Evolutionary conservation across 1,140 invertebrate genomes (phyloP), one percentile per base, ranked within the genome.

Genomic region (Holcopasites calliopsidis): DNA sequence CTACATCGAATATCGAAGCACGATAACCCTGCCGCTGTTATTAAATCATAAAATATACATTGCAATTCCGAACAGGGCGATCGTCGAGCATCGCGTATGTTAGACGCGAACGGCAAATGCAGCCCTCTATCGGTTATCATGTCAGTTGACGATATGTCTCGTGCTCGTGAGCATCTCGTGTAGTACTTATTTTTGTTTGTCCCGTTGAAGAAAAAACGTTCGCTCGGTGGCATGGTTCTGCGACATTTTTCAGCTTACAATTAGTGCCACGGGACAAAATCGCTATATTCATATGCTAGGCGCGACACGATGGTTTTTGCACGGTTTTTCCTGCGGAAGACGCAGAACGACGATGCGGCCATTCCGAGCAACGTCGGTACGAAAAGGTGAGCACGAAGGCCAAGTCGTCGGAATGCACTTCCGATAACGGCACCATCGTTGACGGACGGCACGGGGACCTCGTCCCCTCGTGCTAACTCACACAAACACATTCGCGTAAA

Each of bases 271-370:
- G 44, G 10, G 35, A 60, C 65, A 49, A 57, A 35, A 10, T 31
- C 57, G 49, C 38, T 50, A 38, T 77, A 62, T 77, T 76, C 82
- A 84, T 85, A 83, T 87, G 82, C 74, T 78, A 81, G 66, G 47
- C 65, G 47, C 42, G 52, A 55, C 58, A 84, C 64, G 60, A 88
- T 88, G 87, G 87, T 86, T 21, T 77, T 88, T 58, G 73, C 87
- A 44, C 76, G 87, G 11, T 82, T 88, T 60, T 88, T 88, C 79
- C 50, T 78, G 23, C 77, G 70, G 68, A 85, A 85, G 61, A 55
- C 64, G 55, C 83, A 82, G 42, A 72, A 69, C 35, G 77, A 78
- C 54, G 66, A 73, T 52, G 49, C 42, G 33, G 44, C 16, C 33
- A 61, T 49, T 64, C 60, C 54, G 52, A 79, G 57, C 57, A 79